phyloP scores from a whole-genome alignment of 2,888 invertebrate genomes.

The Polydesmus complanatus region DNA sequence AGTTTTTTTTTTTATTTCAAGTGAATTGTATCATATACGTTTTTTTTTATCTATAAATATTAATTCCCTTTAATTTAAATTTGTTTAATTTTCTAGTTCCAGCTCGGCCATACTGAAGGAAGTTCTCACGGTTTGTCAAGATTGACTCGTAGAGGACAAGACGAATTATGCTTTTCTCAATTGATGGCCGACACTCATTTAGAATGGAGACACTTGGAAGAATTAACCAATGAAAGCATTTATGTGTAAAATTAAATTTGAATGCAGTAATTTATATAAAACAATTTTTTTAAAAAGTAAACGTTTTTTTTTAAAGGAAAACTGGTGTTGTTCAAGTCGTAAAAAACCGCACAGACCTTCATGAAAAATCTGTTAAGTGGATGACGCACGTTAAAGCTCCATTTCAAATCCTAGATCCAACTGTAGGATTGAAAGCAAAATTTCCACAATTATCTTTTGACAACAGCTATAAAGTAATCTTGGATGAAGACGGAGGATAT shows the following conservation, averaged over 20 bases:
- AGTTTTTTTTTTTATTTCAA: too few species aligned
- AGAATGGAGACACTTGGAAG: constrained; percentile 7
- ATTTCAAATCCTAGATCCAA: background rate
- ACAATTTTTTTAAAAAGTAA: background rate
- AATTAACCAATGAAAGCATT: background rate
- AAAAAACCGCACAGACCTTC: background rate
- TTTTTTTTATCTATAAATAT: too few species aligned
- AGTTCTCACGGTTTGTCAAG: constrained; percentile 11
- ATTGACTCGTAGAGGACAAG: background rate
- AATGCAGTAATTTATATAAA: background rate
- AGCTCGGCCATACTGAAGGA: constrained; percentile 1
- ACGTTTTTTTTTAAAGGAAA: constrained; percentile 1
- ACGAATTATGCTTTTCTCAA: background rate
- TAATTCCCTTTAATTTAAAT: too few species aligned
- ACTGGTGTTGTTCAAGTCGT: background rate
- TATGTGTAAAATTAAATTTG: constrained; percentile 2
- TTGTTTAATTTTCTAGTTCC: constrained; percentile 3
- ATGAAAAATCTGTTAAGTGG: background rate
- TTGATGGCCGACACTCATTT: constrained; percentile 9
- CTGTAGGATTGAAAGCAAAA: background rate
- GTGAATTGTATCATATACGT: too few species aligned
- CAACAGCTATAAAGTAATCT: background rate
- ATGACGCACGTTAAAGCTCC: constrained; percentile 7
- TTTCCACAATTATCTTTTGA: constrained; percentile 1
- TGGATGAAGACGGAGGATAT: constrained; percentile 5